Evolutionary conservation across 2,113 vertebrate species (phyloP).

Genomic region (Hirundichthys speculiger): DNA sequence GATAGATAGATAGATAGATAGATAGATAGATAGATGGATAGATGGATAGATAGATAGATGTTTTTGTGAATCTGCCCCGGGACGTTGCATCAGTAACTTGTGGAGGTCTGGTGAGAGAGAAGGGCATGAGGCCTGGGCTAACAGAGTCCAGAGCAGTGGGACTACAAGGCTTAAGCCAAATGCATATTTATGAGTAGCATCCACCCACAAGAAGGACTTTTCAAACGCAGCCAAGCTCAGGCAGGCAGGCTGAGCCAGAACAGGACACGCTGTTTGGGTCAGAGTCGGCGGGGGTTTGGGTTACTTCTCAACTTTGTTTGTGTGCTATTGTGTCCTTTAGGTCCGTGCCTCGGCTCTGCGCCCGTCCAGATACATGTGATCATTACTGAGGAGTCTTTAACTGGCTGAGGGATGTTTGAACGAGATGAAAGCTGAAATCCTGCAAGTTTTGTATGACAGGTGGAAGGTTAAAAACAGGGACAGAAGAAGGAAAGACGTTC

Average conservation of each 20-base stretch:
- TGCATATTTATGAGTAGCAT: conserved; percentile 80
- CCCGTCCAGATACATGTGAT: not conserved
- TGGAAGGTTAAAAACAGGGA: not conserved
- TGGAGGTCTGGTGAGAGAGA: conserved; percentile 65
- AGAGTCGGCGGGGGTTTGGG: conserved; percentile 60
- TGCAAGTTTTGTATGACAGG: conserved; percentile 7
- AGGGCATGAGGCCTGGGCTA: conserved; percentile 70
- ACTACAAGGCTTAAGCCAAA: conserved; percentile 72
- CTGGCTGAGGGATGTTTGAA: not conserved
- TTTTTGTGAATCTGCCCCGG: conserved; percentile 34
- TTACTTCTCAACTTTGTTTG: conserved; percentile 60
- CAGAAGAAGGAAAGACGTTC: conserved; percentile 15
- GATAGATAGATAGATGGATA: no score
- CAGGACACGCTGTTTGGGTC: conserved; percentile 64
- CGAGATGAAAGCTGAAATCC: conserved; percentile 22
- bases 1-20: no score
- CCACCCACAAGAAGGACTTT: conserved; percentile 72
- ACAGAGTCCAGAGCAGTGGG: conserved; percentile 64
- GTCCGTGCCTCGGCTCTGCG: conserved; percentile 13
- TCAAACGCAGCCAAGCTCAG: conserved; percentile 70
- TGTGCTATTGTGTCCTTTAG: conserved; percentile 44
- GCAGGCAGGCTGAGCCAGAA: conserved; percentile 67
- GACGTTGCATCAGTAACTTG: conserved; percentile 51
- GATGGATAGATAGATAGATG: no score
- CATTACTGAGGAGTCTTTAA: no score